These are phyloP conservation scores for Drosophila pruinosa DNA, from an alignment of 1,140 invertebrate species.

Conservation along the genomic window DNA sequence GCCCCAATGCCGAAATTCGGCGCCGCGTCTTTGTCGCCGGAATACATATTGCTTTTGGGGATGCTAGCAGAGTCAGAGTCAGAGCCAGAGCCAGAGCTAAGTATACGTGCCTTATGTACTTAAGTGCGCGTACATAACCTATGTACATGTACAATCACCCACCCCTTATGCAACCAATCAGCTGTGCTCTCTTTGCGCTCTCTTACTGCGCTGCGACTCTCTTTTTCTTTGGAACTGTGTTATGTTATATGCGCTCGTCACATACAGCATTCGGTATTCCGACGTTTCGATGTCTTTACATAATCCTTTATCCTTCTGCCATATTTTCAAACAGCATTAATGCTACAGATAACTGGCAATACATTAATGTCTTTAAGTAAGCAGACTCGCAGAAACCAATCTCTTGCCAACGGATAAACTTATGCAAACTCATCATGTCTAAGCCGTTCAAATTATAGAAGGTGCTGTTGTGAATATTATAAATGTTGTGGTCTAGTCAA, in stretches of 20 bases:
- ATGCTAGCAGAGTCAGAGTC: slow-evolving; percentile 65
- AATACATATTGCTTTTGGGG: slow-evolving; percentile 79
- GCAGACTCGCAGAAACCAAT: neutral
- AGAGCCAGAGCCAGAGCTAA: too few species aligned
- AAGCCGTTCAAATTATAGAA: neutral
- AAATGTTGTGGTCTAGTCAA: neutral
- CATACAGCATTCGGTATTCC: neutral
- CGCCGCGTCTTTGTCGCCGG: slow-evolving; percentile 43
- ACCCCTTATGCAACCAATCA: slow-evolving; percentile 49
- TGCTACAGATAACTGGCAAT: neutral
- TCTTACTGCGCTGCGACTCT: slow-evolving; percentile 20
- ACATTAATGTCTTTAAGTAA: slow-evolving; percentile 9
- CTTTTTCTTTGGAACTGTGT: slow-evolving; percentile 9
- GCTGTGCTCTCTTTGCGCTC: slow-evolving; percentile 42
- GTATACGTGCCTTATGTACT: slow-evolving; percentile 55
- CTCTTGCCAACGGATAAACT: slow-evolving; percentile 4
- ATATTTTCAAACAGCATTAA: neutral
- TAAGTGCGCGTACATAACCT: neutral
- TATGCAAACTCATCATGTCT: neutral
- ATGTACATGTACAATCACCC: slow-evolving; percentile 36
- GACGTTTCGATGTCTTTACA: neutral
- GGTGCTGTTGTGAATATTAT: neutral
- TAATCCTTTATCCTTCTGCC: slow-evolving; percentile 4
- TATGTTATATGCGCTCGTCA: neutral
- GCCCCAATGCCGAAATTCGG: slow-evolving; percentile 43